Percentiles rank a stretch among this genome's conserved stretches.
Evolutionary conservation across 2,113 vertebrate species (phyloP).

Genomic region (Macquaria ambigua): DNA sequence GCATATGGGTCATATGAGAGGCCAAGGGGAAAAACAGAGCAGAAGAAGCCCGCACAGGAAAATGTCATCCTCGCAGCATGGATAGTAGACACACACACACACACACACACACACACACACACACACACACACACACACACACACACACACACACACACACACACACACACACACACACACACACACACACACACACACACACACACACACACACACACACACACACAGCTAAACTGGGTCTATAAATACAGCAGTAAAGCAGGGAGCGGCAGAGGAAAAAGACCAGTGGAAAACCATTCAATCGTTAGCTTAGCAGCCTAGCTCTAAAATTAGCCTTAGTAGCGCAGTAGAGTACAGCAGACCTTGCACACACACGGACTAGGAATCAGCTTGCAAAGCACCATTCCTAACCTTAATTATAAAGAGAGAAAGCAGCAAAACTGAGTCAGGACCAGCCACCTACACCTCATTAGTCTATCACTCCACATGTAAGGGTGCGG

Average conservation of each 20-base stretch:
- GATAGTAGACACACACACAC: not conserved
- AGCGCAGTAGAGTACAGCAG: not conserved
- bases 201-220: not conserved
- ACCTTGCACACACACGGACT: not conserved
- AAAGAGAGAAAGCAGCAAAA: constrained; percentile 32
- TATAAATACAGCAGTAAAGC: constrained; percentile 67
- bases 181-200: not conserved
- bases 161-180: not conserved
- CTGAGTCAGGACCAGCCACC: constrained; percentile 44
- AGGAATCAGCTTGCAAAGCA: constrained; percentile 17
- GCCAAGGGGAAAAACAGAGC: constrained; percentile 68
- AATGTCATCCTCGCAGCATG: constrained; percentile 71
- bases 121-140: not conserved
- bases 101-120: not conserved
- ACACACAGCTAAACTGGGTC: constrained; percentile 35
- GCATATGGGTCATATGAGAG: constrained; percentile 70
- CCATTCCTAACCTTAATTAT: constrained; percentile 46
- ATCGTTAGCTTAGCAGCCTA: constrained; percentile 63
- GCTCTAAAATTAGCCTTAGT: constrained; percentile 58
- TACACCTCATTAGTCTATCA: constrained; percentile 49
- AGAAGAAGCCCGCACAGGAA: constrained; percentile 49
- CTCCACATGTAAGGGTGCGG: constrained; percentile 7
- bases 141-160: not conserved
- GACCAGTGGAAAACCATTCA: constrained; percentile 58
- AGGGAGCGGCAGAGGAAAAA: constrained; percentile 62